phyloP scores from a whole-genome alignment of 2,888 invertebrate genomes.

The Phrixothrix hirtus region DNA sequence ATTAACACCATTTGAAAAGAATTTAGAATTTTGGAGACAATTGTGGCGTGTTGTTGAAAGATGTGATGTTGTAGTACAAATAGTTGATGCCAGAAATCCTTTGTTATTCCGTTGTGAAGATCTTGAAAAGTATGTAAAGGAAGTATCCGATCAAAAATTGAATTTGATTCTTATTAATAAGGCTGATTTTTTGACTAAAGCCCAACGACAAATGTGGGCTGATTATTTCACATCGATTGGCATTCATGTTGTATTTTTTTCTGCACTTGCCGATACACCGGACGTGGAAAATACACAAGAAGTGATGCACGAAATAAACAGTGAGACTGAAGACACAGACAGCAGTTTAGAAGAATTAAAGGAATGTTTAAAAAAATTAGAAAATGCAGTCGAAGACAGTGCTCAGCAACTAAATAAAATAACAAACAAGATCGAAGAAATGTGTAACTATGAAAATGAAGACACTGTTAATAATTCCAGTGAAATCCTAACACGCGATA shows the following conservation, averaged over 20 bases:
- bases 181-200: constrained; percentile 83
- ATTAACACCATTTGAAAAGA: constrained; percentile 96
- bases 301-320: constrained; percentile 29
- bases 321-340: background rate
- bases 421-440: constrained; percentile 58
- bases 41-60: constrained; percentile 98
- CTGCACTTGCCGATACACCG: constrained; percentile 60
- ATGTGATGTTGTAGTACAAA: constrained; percentile 90
- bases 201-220: constrained; percentile 84
- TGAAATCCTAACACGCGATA: constrained; percentile 67
- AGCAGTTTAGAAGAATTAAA: constrained; percentile 54
- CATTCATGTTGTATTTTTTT: constrained; percentile 86
- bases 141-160: constrained; percentile 70
- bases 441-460: constrained; percentile 15
- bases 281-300: constrained; percentile 33
- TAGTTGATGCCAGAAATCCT: constrained; percentile 96
- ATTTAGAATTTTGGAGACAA: constrained; percentile 97
- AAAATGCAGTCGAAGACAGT: constrained; percentile 60
- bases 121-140: constrained; percentile 82
- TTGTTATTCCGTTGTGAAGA: constrained; percentile 85
- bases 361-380: constrained; percentile 59
- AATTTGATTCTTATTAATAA: constrained; percentile 93
- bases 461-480: constrained; percentile 57
- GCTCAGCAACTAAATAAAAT: constrained; percentile 62
- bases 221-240: constrained; percentile 75